Conservation (phyloP, 1,140 invertebrate species). For the Trachymyrmex septentrionalis region DNA sequence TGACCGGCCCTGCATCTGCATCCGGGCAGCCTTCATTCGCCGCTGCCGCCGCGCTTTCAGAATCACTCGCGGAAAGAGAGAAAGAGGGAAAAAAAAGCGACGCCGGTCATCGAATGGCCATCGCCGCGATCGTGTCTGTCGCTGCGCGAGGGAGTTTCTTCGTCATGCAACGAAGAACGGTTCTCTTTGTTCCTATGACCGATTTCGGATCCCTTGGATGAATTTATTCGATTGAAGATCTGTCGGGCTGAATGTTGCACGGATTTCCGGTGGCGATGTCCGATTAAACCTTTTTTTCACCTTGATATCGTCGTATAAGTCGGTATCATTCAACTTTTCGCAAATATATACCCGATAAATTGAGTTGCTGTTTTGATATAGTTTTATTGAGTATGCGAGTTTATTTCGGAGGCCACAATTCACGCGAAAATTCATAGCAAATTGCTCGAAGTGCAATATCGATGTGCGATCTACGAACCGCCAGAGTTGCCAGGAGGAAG, state of each 20-base stretch:
- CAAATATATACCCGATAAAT: background rate
- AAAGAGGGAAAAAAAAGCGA: background rate
- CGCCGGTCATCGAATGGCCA: conserved; percentile 65
- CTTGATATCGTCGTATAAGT: background rate
- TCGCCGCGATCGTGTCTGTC: conserved; percentile 64
- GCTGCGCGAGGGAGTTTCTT: background rate
- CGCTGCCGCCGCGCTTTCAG: conserved; percentile 56
- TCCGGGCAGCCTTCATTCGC: conserved; percentile 52
- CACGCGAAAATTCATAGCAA: background rate
- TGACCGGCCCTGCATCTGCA: conserved; percentile 77
- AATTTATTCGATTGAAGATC: background rate
- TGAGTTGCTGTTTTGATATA: background rate
- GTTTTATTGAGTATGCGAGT: background rate
- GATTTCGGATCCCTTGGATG: background rate
- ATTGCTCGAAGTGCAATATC: conserved; percentile 28
- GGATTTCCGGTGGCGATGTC: background rate
- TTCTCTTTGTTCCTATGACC: conserved; percentile 46
- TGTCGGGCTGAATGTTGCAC: background rate
- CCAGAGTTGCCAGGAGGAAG: conserved; percentile 31
- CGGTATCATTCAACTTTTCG: background rate
- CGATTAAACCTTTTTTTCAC: background rate
- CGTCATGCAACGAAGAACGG: conserved; percentile 11
- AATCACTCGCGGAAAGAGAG: conserved; percentile 49
- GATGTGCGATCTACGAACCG: conserved; percentile 26
- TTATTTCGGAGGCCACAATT: background rate